phyloP scores from a whole-genome alignment of 2,113 vertebrate species.

The Chaetodon trifascialis region DNA sequence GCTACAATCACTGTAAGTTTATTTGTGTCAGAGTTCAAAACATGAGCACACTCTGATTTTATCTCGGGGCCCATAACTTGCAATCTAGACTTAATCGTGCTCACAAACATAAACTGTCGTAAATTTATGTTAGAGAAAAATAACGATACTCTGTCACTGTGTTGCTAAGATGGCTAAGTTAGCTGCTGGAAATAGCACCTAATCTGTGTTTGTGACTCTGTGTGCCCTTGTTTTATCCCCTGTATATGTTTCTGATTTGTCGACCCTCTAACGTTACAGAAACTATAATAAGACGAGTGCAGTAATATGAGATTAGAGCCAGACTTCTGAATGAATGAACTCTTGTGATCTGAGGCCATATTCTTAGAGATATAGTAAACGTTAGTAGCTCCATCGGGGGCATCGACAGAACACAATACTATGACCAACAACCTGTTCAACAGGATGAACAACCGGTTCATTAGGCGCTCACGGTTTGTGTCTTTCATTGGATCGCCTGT shows the following conservation, averaged over 20 bases:
- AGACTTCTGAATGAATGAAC: background rate
- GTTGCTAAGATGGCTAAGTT: background rate
- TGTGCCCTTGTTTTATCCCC: background rate
- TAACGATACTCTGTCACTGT: too few species aligned
- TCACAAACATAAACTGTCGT: background rate
- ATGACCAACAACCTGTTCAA: background rate
- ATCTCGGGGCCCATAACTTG: background rate
- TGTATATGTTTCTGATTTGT: background rate
- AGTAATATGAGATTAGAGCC: background rate
- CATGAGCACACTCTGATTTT: background rate
- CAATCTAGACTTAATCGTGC: background rate
- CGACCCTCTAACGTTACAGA: too few species aligned
- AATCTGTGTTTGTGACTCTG: background rate
- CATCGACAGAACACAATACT: too few species aligned
- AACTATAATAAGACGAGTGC: background rate
- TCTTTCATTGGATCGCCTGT: background rate
- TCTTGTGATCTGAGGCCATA: background rate
- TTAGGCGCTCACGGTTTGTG: background rate
- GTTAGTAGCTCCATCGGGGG: too few species aligned
- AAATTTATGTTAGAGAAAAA: background rate
- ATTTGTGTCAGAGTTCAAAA: slow-evolving; percentile 8
- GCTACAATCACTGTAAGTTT: background rate
- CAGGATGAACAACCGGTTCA: too few species aligned
- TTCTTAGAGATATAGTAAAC: too few species aligned
- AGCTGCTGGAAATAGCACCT: background rate